Evolutionary conservation across 2,797 vertebrate species (phyloP).

Genomic region (Allobates femoralis): DNA sequence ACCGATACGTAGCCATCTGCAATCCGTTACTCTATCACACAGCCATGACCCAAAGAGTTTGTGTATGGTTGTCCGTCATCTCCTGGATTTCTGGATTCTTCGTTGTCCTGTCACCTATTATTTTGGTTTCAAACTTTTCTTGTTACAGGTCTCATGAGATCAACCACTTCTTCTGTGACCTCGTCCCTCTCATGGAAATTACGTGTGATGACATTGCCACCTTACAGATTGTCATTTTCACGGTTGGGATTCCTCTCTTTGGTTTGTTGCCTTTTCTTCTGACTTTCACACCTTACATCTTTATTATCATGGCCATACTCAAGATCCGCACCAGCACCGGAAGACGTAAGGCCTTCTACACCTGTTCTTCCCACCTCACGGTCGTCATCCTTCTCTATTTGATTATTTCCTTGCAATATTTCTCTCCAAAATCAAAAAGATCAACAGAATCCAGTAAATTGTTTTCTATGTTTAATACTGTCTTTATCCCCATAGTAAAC

Average conservation of each 20-base stretch:
- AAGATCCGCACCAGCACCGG: conserved; percentile 15
- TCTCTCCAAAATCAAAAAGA: background rate
- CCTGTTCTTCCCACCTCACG: conserved; percentile 36
- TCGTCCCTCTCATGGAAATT: conserved; percentile 5
- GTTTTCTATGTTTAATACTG: conserved; percentile 23
- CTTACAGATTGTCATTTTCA: background rate
- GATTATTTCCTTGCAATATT: background rate
- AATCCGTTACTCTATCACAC: conserved; percentile 1
- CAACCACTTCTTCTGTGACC: conserved; percentile 46
- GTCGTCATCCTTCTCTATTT: conserved; percentile 21
- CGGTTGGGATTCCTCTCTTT: background rate
- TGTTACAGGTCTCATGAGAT: conserved; percentile 38
- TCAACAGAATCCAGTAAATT: conserved; percentile 21
- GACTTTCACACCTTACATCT: conserved; percentile 26
- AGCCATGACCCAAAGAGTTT: background rate
- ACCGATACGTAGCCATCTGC: conserved; percentile 37
- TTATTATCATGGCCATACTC: conserved; percentile 12
- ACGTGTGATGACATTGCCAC: conserved; percentile 21
- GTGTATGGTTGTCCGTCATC: background rate
- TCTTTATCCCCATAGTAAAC: conserved; percentile 19
- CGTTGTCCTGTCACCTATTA: background rate
- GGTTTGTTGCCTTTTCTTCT: background rate
- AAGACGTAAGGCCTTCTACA: conserved; percentile 42
- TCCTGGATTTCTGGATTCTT: conserved; percentile 7
- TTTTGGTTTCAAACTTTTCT: background rate